Conservation (phyloP, 2,113 vertebrate genomes). For the Oceanites oceanicus region DNA sequence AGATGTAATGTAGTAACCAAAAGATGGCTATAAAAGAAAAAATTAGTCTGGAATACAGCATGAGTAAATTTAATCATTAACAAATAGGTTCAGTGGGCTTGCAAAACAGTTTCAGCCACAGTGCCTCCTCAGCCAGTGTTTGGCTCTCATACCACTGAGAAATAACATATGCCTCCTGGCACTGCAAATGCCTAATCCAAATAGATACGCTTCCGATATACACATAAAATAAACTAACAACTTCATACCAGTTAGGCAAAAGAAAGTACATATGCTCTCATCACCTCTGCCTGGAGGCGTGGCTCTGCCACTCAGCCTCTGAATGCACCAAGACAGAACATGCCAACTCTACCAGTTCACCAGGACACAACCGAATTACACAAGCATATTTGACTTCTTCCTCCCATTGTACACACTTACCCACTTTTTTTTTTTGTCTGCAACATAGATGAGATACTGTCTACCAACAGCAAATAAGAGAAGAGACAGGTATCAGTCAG, state of each 20-base stretch:
- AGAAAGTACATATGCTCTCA: neutral
- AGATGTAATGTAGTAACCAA: constrained; percentile 93
- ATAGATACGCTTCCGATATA: neutral
- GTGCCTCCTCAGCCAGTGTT: neutral
- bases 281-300: neutral
- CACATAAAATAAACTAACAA: neutral
- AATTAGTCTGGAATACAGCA: neutral
- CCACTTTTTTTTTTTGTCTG: neutral
- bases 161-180: neutral
- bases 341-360: neutral
- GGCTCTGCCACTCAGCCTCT: neutral
- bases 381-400: neutral
- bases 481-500: neutral
- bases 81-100: neutral
- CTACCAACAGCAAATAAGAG: neutral
- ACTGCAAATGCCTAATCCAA: neutral
- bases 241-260: neutral
- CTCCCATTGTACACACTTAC: neutral
- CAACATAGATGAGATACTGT: neutral
- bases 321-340: neutral
- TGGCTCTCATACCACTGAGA: neutral
- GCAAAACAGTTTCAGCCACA: neutral
- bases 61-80: neutral
- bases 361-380: neutral
- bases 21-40: constrained; percentile 85